Base-by-base conservation (phyloP, 2,888 invertebrate species). In the Iselma pallidipennis region DNA sequence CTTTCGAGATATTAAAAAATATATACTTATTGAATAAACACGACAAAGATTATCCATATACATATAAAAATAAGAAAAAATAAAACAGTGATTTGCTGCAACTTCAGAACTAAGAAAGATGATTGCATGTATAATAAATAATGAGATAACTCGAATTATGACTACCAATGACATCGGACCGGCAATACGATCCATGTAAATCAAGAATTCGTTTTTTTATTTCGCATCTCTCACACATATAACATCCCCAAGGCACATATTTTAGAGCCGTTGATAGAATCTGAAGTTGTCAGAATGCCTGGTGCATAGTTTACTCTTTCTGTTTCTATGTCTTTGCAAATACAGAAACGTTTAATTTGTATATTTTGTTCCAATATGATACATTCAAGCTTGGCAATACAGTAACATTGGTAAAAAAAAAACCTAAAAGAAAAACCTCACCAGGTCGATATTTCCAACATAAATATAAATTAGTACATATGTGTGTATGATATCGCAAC, bases 131-230 rank as follows among this genome's bases (percentile, higher is more conserved):
- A 53, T 61, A 71, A 77, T 78, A 77, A 77, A 79, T 77, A 77
- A 77, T 66, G 71, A 74, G 76, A 76, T 77, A 78, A 78, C 74
- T 78, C 76, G 75, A 77, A 78, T 78, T 78, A 79, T 78, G 78
- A 78, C 74, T 75, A 73, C 71, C 74, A 45, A 68, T 73, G 76
- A 78, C 76, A 77, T 66, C 60, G 70, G 69, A 71, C 45, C 72
- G 70, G 76, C 75, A 75, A 78, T 76, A 74, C 77, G 76, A 78
- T 78, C 72, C 75, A 70, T 72, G 75, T 79, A 79, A 78, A 78
- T 79, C 78, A 76, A 71, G 66, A 61, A 60, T 62, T 68, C 65
- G 59, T 55, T 59, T 61, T 59, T 55, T 60, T 59, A 54, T 65
- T 66, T 68, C 63, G 60, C 66, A 64, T 67, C 66, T 59, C 55